Conservation (phyloP, 2,113 vertebrate genomes). For the Psittacus erithacus region DNA sequence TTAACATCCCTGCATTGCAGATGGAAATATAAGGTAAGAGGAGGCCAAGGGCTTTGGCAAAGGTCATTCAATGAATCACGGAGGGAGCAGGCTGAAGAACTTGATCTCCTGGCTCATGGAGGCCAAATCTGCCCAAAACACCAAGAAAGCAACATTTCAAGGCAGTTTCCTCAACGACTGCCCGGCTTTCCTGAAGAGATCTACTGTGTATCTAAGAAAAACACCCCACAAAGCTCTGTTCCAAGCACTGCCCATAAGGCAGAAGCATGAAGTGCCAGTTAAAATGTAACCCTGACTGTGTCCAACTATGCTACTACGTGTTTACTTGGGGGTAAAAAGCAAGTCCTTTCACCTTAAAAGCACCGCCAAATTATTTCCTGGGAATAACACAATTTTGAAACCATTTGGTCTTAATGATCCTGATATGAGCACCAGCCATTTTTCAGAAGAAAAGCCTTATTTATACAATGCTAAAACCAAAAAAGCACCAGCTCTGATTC, state of each 20-base stretch:
- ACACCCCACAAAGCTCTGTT: not conserved
- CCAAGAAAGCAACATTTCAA: not conserved
- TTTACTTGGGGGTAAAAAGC: not conserved
- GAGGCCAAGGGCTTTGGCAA: not conserved
- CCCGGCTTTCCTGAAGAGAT: not conserved
- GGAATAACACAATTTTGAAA: not conserved
- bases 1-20: not conserved
- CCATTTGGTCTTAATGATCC: not conserved
- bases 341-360: not conserved
- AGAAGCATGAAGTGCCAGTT: not conserved
- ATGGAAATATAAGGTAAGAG: not conserved
- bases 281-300: not conserved
- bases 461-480: not conserved
- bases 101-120: not conserved
- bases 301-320: not conserved
- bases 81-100: not conserved
- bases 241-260: not conserved
- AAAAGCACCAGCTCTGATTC: not conserved
- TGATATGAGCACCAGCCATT: not conserved
- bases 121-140: not conserved
- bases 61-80: not conserved
- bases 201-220: not conserved
- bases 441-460: not conserved
- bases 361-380: not conserved
- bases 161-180: not conserved